Conservation (phyloP, 2,888 invertebrate species). For the Alentia gelatinosa region DNA sequence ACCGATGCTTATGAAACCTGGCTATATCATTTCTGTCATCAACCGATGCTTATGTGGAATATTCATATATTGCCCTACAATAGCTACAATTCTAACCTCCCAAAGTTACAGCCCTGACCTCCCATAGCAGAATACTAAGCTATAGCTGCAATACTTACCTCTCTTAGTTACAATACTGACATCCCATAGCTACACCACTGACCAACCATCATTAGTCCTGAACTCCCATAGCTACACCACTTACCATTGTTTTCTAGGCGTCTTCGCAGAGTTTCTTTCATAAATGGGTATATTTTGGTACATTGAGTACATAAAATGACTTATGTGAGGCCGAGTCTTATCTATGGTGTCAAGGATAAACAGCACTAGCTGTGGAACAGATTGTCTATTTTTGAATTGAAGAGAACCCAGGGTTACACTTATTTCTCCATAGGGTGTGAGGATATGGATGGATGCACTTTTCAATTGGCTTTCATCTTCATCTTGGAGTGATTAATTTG, state of each 20-base stretch:
- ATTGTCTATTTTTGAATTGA: not conserved
- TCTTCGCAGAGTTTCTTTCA: not conserved
- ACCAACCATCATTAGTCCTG: not conserved
- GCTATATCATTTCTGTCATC: too few relatives aligned
- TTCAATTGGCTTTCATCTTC: not conserved
- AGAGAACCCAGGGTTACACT: not conserved
- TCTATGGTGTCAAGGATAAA: not conserved
- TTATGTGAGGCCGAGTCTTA: not conserved
- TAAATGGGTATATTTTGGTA: not conserved
- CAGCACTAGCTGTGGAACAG: not conserved
- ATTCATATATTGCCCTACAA: too few relatives aligned
- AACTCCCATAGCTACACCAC: not conserved
- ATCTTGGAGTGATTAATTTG: not conserved
- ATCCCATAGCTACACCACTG: not conserved
- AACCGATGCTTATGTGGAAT: too few relatives aligned
- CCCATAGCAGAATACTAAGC: too few relatives aligned
- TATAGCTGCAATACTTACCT: too few relatives aligned
- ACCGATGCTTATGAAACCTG: too few relatives aligned
- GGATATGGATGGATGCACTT: not conserved
- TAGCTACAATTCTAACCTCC: too few relatives aligned
- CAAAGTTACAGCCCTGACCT: too few relatives aligned
- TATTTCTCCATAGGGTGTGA: not conserved
- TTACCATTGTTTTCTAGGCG: not conserved
- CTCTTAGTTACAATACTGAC: too few relatives aligned
- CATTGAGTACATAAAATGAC: not conserved